Conservation (phyloP, 2,888 invertebrate species). For the Orthosia incerta region DNA sequence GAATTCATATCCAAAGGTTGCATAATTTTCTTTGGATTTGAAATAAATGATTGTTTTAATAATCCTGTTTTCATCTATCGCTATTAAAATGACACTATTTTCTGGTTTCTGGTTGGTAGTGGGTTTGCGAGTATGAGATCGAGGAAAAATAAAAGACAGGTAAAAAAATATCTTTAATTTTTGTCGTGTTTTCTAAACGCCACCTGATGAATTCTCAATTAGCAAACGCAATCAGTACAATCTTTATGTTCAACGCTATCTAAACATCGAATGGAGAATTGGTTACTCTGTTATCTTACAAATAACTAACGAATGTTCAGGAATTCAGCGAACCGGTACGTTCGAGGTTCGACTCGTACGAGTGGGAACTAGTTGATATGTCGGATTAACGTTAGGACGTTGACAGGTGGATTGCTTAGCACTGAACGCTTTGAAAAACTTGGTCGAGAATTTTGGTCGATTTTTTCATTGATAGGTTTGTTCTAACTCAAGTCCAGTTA, state of each 20-base stretch:
- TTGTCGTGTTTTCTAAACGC: neutral
- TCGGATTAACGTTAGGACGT: conserved; percentile 32
- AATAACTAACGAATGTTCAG: neutral
- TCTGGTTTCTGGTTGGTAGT: no score
- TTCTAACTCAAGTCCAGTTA: neutral
- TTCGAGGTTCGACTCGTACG: neutral
- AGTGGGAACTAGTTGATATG: neutral
- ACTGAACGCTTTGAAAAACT: neutral
- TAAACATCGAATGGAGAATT: conserved; percentile 8
- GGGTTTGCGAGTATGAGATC: no score
- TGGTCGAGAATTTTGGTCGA: no score
- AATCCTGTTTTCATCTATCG: no score
- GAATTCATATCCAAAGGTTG: no score
- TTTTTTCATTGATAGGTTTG: neutral
- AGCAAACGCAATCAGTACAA: conserved; percentile 11
- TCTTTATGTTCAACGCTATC: neutral
- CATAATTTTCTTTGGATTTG: no score
- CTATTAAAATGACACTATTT: no score
- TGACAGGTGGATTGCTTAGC: neutral
- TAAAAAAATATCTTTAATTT: neutral
- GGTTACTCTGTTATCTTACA: neutral
- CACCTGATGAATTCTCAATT: neutral
- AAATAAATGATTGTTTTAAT: no score
- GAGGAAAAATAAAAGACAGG: no score
- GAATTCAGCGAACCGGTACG: neutral